phyloP scores from a whole-genome alignment of 2,113 vertebrate species.

The Trachemys scripta region DNA sequence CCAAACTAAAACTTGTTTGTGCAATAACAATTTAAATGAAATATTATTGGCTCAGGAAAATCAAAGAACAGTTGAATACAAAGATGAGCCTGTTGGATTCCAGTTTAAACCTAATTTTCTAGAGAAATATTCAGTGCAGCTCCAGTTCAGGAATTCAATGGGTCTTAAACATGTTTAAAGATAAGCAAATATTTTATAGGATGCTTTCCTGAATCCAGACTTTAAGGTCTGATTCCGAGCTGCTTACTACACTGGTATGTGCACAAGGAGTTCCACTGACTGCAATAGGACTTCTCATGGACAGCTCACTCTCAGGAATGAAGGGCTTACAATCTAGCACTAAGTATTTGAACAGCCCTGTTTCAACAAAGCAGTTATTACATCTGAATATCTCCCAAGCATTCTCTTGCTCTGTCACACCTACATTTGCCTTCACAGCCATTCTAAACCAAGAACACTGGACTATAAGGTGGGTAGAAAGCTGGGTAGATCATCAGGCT shows the following conservation, averaged over 20 bases:
- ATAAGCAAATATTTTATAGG: neutral
- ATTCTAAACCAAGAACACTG: neutral
- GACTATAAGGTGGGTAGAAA: no score
- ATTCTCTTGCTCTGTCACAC: neutral
- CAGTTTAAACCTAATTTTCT: neutral
- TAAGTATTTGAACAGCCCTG: rapidly evolving
- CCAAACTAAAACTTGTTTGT: neutral
- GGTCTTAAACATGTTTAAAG: neutral
- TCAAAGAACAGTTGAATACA: neutral
- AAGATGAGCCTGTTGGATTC: neutral
- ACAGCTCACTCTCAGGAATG: neutral
- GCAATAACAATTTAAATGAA: neutral
- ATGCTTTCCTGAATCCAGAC: neutral
- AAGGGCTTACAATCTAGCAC: neutral
- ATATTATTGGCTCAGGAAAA: neutral
- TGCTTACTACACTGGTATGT: neutral
- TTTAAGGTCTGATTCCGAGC: neutral
- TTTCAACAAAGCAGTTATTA: neutral
- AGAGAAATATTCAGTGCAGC: neutral
- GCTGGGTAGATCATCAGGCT: no score
- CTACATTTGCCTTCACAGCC: neutral
- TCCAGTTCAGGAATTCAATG: neutral
- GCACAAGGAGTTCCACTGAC: neutral
- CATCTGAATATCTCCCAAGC: neutral
- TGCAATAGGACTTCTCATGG: neutral